Conservation (phyloP, 2,888 invertebrate genomes). For the Drosophila prostipennis region DNA sequence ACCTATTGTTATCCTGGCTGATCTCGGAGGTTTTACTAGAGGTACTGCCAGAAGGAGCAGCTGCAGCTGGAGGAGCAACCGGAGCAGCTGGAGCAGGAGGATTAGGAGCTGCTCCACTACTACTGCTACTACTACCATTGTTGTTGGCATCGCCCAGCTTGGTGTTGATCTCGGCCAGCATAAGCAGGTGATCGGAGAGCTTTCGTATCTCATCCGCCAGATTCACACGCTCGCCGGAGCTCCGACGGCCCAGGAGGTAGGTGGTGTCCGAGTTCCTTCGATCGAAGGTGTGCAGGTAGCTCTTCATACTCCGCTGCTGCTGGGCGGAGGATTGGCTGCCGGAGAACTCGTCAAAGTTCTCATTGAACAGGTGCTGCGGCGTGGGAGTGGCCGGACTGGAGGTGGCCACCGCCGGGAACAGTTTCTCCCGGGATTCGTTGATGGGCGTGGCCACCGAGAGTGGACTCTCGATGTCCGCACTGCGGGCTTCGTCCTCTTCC, state of each 20-base stretch:
- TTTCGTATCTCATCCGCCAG: constrained; percentile 93
- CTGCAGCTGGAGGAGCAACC: not conserved
- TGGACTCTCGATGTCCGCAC: constrained; percentile 60
- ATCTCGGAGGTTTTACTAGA: constrained; percentile 27
- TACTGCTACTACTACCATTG: constrained; percentile 13
- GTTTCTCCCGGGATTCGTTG: constrained; percentile 82
- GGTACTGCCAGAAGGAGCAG: constrained; percentile 7
- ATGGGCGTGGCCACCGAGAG: constrained; percentile 75
- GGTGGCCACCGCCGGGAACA: constrained; percentile 66
- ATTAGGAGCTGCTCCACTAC: not conserved
- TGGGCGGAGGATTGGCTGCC: constrained; percentile 69
- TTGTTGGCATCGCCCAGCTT: constrained; percentile 73
- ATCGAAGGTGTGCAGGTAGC: constrained; percentile 86
- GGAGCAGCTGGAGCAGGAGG: not conserved
- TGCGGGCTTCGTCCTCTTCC: constrained; percentile 59
- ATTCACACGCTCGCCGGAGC: constrained; percentile 88
- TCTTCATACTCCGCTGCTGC: constrained; percentile 80
- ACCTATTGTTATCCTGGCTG: constrained; percentile 54
- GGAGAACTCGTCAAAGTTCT: constrained; percentile 72
- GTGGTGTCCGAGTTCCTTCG: constrained; percentile 92
- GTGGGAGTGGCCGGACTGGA: constrained; percentile 65
- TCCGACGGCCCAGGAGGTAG: constrained; percentile 86
- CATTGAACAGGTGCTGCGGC: constrained; percentile 74
- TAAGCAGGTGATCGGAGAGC: constrained; percentile 90
- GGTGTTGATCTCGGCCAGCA: constrained; percentile 88